Conservation (phyloP, 1,140 invertebrate genomes). For the Eupristina koningsbergeri region DNA sequence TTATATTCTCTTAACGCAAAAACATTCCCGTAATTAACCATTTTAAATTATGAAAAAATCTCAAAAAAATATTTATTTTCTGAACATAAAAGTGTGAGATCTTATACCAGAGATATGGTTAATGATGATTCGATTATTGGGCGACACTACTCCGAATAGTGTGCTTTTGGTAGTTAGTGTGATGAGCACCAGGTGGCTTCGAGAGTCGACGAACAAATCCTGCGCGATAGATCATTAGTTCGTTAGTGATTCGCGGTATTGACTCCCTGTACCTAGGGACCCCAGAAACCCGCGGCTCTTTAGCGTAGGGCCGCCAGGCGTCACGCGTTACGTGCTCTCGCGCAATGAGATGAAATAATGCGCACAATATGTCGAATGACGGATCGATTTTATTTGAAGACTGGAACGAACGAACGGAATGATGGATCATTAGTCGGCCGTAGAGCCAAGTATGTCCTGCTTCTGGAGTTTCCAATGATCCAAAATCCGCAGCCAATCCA, state of each 20-base stretch:
- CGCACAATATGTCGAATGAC: slow-evolving; percentile 65
- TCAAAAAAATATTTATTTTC: no score
- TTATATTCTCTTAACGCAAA: no score
- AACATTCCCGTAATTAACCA: no score
- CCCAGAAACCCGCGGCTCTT: background rate
- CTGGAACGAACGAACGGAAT: slow-evolving; percentile 61
- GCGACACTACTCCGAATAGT: no score
- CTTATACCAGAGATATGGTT: no score
- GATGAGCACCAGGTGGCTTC: no score
- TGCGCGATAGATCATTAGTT: background rate
- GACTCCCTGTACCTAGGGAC: background rate
- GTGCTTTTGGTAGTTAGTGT: no score
- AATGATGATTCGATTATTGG: no score
- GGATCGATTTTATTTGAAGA: slow-evolving; percentile 66
- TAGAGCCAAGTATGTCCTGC: background rate
- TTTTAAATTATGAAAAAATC: no score
- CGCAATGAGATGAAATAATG: slow-evolving; percentile 8
- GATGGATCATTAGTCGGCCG: slow-evolving; percentile 64
- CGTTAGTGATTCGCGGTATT: background rate
- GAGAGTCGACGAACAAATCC: no score
- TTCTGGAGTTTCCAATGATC: slow-evolving; percentile 44
- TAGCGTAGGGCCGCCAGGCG: slow-evolving; percentile 14
- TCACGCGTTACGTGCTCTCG: slow-evolving; percentile 53
- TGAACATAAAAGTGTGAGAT: no score
- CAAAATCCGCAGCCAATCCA: background rate